These are phyloP conservation scores for Kuschelorhynchus macadamiae DNA, from an alignment of 2,888 invertebrate species.

Conservation along the genomic window DNA sequence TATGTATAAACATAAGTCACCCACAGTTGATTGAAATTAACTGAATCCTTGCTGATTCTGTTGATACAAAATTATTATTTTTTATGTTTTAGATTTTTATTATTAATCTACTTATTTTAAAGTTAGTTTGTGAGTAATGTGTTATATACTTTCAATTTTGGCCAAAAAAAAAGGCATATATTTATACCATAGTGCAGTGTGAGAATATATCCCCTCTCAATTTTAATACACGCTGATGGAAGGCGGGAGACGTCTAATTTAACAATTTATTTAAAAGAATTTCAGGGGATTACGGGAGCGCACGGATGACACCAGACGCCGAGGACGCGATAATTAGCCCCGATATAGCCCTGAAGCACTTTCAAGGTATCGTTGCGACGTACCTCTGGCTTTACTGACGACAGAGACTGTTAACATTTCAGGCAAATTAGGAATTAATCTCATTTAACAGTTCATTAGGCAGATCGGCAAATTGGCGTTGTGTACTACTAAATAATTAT, in stretches of 20 bases:
- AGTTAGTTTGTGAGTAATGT: too few species aligned
- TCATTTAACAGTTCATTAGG: background rate
- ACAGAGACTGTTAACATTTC: slow-evolving; percentile 13
- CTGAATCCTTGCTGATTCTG: too few species aligned
- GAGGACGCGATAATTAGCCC: slow-evolving; percentile 18
- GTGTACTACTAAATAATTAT: too few species aligned
- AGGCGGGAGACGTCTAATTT: background rate
- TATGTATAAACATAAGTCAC: too few species aligned
- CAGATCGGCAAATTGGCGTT: background rate
- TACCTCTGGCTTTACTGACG: slow-evolving; percentile 2
- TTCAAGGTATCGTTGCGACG: slow-evolving; percentile 15
- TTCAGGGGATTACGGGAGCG: background rate
- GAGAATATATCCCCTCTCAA: too few species aligned
- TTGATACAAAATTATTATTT: too few species aligned
- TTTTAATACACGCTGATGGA: background rate
- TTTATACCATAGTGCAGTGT: too few species aligned
- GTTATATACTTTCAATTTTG: too few species aligned
- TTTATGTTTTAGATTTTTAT: too few species aligned
- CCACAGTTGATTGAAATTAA: too few species aligned
- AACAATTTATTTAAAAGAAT: slow-evolving; percentile 18
- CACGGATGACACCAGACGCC: slow-evolving; percentile 3
- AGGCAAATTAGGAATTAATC: slow-evolving; percentile 15
- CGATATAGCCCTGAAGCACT: slow-evolving; percentile 16
- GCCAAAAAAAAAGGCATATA: too few species aligned
- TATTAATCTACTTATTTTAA: too few species aligned